Evolutionary conservation across 2,113 vertebrate species (phyloP).

Genomic region (Prunella himalayana): DNA sequence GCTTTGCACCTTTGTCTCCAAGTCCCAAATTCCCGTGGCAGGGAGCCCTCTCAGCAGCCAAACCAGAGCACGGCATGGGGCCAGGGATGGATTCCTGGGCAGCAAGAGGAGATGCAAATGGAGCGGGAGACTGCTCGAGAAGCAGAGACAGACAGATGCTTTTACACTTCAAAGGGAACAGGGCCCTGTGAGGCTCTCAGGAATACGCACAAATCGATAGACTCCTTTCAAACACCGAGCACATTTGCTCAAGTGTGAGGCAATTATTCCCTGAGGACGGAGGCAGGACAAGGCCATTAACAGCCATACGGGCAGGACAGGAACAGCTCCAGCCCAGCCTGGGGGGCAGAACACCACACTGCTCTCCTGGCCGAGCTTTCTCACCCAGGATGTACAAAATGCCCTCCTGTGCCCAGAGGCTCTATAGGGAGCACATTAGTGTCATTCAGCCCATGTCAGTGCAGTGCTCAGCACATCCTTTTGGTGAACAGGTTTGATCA

Average conservation of each 20-base stretch:
- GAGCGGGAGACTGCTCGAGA: neutral
- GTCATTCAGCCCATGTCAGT: neutral
- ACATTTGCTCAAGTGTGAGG: conserved; percentile 58
- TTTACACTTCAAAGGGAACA: conserved; percentile 50
- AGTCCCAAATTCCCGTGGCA: neutral
- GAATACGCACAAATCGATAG: conserved; percentile 13
- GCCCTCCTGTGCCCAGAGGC: neutral
- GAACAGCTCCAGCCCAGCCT: neutral
- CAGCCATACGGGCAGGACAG: neutral
- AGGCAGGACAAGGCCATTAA: conserved; percentile 39
- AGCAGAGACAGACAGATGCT: conserved; percentile 31
- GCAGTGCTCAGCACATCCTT: neutral
- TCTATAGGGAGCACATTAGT: neutral
- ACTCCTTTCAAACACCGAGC: conserved; percentile 44
- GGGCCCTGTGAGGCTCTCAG: conserved; percentile 3
- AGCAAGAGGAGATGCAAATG: neutral
- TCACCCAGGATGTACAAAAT: neutral
- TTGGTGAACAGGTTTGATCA: neutral
- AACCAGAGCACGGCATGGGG: neutral
- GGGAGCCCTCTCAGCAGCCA: neutral
- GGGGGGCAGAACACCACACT: neutral
- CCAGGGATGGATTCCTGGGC: neutral
- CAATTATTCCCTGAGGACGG: conserved; percentile 36
- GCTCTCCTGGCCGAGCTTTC: neutral
- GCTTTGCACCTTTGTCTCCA: neutral